phyloP scores from a whole-genome alignment of 2,888 invertebrate species.

The Nebria brevicollis region DNA sequence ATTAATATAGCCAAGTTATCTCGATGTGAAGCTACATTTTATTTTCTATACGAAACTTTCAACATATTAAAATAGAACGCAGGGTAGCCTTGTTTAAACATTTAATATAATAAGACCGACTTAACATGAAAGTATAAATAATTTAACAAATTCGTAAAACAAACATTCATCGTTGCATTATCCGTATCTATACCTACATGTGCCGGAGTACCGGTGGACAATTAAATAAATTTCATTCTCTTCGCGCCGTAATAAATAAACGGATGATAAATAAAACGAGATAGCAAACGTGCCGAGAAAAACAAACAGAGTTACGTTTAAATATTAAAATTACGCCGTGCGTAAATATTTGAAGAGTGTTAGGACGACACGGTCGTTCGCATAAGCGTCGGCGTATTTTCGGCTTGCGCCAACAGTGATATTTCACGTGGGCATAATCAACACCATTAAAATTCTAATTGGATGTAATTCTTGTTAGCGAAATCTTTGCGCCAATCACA shows the following conservation, averaged over 20 bases:
- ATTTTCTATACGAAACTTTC: too few species aligned
- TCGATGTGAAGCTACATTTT: too few species aligned
- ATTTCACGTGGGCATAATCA: conserved; percentile 36
- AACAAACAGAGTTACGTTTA: conserved; percentile 45
- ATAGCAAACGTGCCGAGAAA: conserved; percentile 46
- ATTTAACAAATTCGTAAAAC: background rate
- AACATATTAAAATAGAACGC: too few species aligned
- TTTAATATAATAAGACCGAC: background rate
- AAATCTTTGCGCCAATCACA: conserved; percentile 4
- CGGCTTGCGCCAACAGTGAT: conserved; percentile 42
- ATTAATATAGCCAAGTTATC: too few species aligned
- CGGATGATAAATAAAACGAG: conserved; percentile 46
- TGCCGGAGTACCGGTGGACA: conserved; percentile 24
- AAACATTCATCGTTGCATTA: conserved; percentile 34
- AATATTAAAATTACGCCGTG: conserved; percentile 46
- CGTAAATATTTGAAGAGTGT: conserved; percentile 47
- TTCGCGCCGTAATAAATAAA: conserved; percentile 42
- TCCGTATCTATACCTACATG: conserved; percentile 12
- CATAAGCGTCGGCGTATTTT: conserved; percentile 44
- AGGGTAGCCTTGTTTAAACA: background rate
- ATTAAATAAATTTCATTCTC: conserved; percentile 47
- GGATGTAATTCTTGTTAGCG: conserved; percentile 33
- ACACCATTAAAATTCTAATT: conserved; percentile 46
- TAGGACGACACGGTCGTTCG: conserved; percentile 35
- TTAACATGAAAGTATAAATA: background rate